Evolutionary conservation across 2,888 invertebrate genomes (phyloP).

Genomic region (Conus canariensis): DNA sequence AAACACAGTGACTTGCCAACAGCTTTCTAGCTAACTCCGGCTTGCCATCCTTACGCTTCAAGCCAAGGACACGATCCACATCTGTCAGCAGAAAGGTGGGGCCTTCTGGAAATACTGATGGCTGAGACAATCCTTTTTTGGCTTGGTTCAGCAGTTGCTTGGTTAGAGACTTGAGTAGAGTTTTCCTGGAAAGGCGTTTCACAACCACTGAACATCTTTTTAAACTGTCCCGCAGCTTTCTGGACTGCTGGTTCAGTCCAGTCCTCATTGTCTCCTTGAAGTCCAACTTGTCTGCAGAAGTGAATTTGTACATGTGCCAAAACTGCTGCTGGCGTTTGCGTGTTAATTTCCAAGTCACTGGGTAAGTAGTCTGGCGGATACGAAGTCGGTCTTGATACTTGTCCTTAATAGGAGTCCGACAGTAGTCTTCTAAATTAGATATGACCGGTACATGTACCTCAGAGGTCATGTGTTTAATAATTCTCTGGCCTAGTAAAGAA

Average conservation of each 20-base stretch:
- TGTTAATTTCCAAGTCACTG: slow-evolving; percentile 62
- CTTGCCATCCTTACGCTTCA: slow-evolving; percentile 59
- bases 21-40: slow-evolving; percentile 24
- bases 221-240: slow-evolving; percentile 56
- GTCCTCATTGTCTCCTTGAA: slow-evolving; percentile 62
- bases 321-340: slow-evolving; percentile 50
- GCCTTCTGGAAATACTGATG: slow-evolving; percentile 61
- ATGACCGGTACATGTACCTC: slow-evolving; percentile 61
- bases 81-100: slow-evolving; percentile 63
- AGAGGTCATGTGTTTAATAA: slow-evolving; percentile 67
- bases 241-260: slow-evolving; percentile 63
- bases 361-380: slow-evolving; percentile 61
- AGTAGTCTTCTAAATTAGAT: slow-evolving; percentile 65
- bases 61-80: slow-evolving; percentile 64
- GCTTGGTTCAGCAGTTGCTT: slow-evolving; percentile 43
- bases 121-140: slow-evolving; percentile 8
- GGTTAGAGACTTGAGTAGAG: slow-evolving; percentile 37
- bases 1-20: slow-evolving; percentile 39
- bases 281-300: slow-evolving; percentile 57
- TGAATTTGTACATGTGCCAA: slow-evolving; percentile 68
- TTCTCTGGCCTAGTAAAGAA: slow-evolving; percentile 69
- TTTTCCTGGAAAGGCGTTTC: slow-evolving; percentile 52
- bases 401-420: slow-evolving; percentile 69
- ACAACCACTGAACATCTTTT: slow-evolving; percentile 60
- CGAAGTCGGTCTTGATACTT: slow-evolving; percentile 64